phyloP scores from a whole-genome alignment of 2,888 invertebrate species.

The Fragum fragum region DNA sequence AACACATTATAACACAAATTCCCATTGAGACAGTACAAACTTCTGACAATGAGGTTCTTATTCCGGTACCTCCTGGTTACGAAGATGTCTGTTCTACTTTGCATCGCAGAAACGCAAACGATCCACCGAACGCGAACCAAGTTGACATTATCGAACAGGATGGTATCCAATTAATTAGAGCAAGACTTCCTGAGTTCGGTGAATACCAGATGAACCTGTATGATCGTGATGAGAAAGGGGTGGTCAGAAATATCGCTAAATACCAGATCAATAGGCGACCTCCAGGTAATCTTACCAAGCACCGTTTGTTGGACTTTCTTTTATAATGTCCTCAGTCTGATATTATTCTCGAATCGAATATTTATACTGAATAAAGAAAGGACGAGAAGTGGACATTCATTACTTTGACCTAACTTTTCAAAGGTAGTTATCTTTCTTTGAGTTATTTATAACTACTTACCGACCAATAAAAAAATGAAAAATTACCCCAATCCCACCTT shows the following conservation, averaged over 20 bases:
- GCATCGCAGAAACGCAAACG: slow-evolving; percentile 80
- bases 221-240: slow-evolving; percentile 70
- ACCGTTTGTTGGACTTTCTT: no score
- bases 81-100: slow-evolving; percentile 79
- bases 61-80: slow-evolving; percentile 78
- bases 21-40: slow-evolving; percentile 80
- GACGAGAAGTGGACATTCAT: no score
- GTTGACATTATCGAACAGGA: slow-evolving; percentile 76
- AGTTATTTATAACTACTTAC: no score
- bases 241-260: slow-evolving; percentile 77
- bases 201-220: slow-evolving; percentile 83
- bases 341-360: no score
- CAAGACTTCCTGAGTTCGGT: slow-evolving; percentile 80
- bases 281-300: slow-evolving; percentile 70
- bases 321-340: no score
- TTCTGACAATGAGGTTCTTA: slow-evolving; percentile 79
- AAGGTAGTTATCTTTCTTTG: no score
- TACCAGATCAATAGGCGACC: slow-evolving; percentile 81
- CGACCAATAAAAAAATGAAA: no score
- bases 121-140: slow-evolving; percentile 72
- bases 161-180: slow-evolving; percentile 74
- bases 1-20: slow-evolving; percentile 67
- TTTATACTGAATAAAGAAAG: no score
- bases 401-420: no score
- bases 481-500: no score